These are phyloP conservation scores for Slavum lentiscoides DNA, from an alignment of 2,888 invertebrate species.

Conservation along the genomic window DNA sequence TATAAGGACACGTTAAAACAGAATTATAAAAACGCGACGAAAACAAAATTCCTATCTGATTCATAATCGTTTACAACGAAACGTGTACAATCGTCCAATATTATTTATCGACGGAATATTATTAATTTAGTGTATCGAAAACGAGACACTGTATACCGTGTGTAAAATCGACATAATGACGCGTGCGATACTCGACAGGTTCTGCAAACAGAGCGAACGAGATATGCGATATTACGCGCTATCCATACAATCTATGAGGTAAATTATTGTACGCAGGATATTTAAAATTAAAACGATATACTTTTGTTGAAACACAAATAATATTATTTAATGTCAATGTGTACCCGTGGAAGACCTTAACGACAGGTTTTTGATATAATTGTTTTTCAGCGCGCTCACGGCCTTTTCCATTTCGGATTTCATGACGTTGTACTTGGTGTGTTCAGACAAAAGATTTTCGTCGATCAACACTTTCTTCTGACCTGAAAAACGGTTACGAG, in stretches of 20 bases:
- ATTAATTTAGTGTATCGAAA: background rate
- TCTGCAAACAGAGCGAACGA: no score
- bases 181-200: no score
- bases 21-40: no score
- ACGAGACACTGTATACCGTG: background rate
- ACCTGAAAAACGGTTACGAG: constrained; percentile 43
- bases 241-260: no score
- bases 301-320: background rate
- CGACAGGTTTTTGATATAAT: constrained; percentile 78
- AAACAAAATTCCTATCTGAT: background rate
- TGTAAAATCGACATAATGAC: background rate
- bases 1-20: no score
- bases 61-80: background rate
- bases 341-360: constrained; percentile 75
- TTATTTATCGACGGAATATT: background rate
- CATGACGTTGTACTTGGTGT: constrained; percentile 72
- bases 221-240: no score
- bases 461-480: constrained; percentile 69
- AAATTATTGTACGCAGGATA: no score
- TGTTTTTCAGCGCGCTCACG: constrained; percentile 74
- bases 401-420: constrained; percentile 70
- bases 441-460: constrained; percentile 70
- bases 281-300: background rate
- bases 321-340: background rate
- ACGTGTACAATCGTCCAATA: background rate